Evolutionary conservation across 2,888 invertebrate species (phyloP).

Genomic region (Phragmatobia fuliginosa): DNA sequence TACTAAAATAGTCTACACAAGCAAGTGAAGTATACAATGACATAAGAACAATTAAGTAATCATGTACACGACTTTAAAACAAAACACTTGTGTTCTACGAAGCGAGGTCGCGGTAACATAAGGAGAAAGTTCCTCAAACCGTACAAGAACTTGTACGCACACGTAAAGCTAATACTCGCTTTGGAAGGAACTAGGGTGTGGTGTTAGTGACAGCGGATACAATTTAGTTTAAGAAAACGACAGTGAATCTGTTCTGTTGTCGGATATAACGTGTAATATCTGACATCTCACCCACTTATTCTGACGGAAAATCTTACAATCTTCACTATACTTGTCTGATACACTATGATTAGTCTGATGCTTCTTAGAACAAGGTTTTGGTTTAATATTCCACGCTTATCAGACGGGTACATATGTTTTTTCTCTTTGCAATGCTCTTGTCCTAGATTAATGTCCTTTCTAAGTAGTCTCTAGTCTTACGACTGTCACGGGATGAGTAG

Average conservation of each 20-base stretch:
- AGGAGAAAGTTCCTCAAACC: constrained; percentile 45
- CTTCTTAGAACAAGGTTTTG: no score
- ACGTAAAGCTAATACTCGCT: constrained; percentile 26
- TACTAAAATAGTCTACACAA: not conserved
- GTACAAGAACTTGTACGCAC: constrained; percentile 18
- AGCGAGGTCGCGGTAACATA: constrained; percentile 41
- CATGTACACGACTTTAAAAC: constrained; percentile 5
- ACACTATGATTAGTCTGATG: no score
- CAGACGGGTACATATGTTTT: no score
- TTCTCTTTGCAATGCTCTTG: no score
- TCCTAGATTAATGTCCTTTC: no score
- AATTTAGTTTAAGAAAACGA: not conserved
- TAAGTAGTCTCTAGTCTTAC: no score
- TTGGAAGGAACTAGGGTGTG: constrained; percentile 20
- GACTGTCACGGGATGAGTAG: no score
- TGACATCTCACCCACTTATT: not conserved
- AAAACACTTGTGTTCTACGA: constrained; percentile 32
- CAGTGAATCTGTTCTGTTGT: no score
- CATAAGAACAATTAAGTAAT: constrained; percentile 17
- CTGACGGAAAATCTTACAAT: no score
- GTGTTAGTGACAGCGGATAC: constrained; percentile 19
- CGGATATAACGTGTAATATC: no score
- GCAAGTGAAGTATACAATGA: not conserved
- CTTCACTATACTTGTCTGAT: no score
- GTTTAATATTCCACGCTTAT: no score